Percentiles rank a stretch among this genome's conserved stretches.
Conservation (phyloP, 2,797 vertebrate genomes). For the Aratinga solstitialis region DNA sequence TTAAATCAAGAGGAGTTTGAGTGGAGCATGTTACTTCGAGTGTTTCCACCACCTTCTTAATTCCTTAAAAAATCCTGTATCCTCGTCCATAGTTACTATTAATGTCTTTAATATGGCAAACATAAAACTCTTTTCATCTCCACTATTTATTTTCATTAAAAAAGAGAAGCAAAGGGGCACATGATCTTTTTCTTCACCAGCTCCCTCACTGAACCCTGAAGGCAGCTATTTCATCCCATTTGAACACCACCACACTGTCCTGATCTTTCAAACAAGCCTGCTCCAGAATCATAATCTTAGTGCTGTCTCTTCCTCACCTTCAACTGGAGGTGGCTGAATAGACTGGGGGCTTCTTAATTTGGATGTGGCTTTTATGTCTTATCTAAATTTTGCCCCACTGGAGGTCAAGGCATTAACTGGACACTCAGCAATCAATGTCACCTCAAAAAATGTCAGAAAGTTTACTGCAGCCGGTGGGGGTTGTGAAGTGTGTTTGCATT, state of each 20-base stretch:
- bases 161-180: neutral
- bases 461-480: rapidly evolving
- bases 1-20: neutral
- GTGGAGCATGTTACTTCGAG: neutral
- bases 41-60: neutral
- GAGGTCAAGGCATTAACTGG: neutral
- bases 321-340: neutral
- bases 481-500: neutral
- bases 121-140: neutral
- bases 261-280: neutral
- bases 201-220: neutral
- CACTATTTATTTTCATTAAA: neutral
- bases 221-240: neutral
- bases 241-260: neutral
- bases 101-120: neutral
- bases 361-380: neutral
- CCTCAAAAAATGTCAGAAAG: neutral
- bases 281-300: neutral
- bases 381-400: neutral
- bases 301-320: neutral
- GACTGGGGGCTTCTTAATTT: neutral
- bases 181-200: neutral
- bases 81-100: neutral
- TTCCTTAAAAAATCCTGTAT: neutral
- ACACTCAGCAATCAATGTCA: neutral